Evolutionary conservation across 2,113 vertebrate species (phyloP).

Genomic region (Seriola dumerili): DNA sequence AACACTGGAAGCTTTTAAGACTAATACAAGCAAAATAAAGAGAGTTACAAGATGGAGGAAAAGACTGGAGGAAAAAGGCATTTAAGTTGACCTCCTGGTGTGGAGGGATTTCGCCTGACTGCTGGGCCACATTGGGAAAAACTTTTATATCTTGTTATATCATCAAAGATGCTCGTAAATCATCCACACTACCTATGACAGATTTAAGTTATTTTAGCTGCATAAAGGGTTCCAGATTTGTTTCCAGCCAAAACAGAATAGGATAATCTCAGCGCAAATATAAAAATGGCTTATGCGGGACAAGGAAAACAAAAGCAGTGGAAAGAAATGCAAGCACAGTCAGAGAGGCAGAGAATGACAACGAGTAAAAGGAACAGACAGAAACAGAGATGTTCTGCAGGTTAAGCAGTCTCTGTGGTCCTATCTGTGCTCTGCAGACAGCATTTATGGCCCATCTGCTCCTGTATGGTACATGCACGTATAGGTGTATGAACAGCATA

Average conservation of each 20-base stretch:
- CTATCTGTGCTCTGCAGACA: slow-evolving; percentile 20
- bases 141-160: slow-evolving; percentile 11
- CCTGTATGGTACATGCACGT: neutral
- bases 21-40: slow-evolving; percentile 15
- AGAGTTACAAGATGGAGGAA: neutral
- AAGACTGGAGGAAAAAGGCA: slow-evolving; percentile 15
- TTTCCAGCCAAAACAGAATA: slow-evolving; percentile 39
- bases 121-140: slow-evolving; percentile 20
- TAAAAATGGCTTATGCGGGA: slow-evolving; percentile 9
- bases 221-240: slow-evolving; percentile 27
- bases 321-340: neutral
- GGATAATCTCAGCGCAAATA: slow-evolving; percentile 30
- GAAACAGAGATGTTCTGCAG: slow-evolving; percentile 44
- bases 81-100: slow-evolving; percentile 2
- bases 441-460: slow-evolving; percentile 35
- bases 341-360: slow-evolving; percentile 13
- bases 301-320: slow-evolving; percentile 6
- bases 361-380: neutral
- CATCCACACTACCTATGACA: slow-evolving; percentile 5
- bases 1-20: neutral
- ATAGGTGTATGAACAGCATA: slow-evolving; percentile 21
- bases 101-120: neutral
- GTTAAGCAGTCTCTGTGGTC: slow-evolving; percentile 35
- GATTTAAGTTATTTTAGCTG: slow-evolving; percentile 33
- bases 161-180: slow-evolving; percentile 50